phyloP scores from a whole-genome alignment of 2,888 invertebrate genomes.

The Hipparchia semele region DNA sequence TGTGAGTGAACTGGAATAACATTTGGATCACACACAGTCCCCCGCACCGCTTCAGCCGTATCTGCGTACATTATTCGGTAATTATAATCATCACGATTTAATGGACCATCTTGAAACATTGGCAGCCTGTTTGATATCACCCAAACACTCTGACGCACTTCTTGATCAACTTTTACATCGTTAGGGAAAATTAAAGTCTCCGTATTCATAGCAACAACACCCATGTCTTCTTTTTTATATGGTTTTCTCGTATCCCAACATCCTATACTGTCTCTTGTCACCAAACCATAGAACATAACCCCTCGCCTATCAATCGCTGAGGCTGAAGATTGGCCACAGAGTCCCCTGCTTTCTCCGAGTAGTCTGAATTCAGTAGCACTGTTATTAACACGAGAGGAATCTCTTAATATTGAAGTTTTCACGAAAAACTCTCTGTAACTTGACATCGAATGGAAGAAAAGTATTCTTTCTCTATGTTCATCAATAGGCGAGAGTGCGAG shows the following conservation, averaged over 20 bases:
- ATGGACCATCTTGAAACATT: conserved; percentile 86
- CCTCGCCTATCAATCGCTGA: conserved; percentile 88
- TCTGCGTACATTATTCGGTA: conserved; percentile 88
- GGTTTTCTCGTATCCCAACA: conserved; percentile 91
- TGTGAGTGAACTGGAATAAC: conserved; percentile 32
- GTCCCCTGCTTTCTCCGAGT: conserved; percentile 81
- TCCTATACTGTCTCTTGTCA: conserved; percentile 88
- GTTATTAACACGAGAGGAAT: conserved; percentile 72
- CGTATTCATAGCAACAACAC: conserved; percentile 84
- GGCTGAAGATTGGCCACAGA: conserved; percentile 87
- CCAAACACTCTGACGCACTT: conserved; percentile 87
- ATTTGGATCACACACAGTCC: conserved; percentile 88
- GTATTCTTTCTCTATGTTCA: conserved; percentile 80
- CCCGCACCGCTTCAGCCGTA: conserved; percentile 84
- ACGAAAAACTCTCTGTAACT: conserved; percentile 91
- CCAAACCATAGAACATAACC: conserved; percentile 91
- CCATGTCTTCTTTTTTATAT: conserved; percentile 85
- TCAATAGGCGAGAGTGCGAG: conserved; percentile 85
- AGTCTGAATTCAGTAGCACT: conserved; percentile 65
- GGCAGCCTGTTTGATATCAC: conserved; percentile 89
- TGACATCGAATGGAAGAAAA: conserved; percentile 93
- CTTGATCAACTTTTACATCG: conserved; percentile 90
- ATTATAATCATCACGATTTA: conserved; percentile 86
- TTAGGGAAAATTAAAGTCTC: conserved; percentile 90
- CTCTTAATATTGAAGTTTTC: conserved; percentile 84